Conservation (phyloP, 2,113 vertebrate species). For the Tachysurus vachellii region DNA sequence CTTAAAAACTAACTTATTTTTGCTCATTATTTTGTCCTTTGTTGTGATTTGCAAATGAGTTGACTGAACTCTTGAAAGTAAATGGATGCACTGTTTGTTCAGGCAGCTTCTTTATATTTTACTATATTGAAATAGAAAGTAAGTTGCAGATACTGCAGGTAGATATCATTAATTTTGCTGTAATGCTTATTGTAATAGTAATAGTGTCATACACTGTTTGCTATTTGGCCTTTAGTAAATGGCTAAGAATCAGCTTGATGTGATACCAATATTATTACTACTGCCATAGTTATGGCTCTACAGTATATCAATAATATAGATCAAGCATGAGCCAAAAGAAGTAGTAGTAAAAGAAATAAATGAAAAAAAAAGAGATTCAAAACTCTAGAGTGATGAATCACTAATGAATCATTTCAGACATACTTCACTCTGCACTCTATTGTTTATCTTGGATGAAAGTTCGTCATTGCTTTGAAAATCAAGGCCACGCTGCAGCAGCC, state of each 20-base stretch:
- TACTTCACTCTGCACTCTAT: background rate
- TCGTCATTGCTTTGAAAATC: background rate
- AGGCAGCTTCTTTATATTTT: background rate
- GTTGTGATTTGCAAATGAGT: background rate
- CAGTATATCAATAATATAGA: background rate
- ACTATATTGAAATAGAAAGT: background rate
- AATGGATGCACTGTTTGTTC: background rate
- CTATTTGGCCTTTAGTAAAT: too few relatives aligned
- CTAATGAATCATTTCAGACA: background rate
- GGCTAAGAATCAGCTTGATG: too few relatives aligned
- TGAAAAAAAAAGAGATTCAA: background rate
- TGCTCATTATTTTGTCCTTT: background rate
- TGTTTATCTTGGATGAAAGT: background rate
- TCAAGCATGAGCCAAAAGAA: background rate
- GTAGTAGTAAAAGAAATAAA: background rate
- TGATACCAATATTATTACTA: background rate
- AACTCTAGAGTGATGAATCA: background rate
- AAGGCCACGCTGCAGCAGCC: background rate
- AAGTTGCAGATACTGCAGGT: background rate
- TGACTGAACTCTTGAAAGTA: background rate
- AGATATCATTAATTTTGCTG: background rate
- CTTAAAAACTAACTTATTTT: background rate
- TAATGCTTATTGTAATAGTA: background rate
- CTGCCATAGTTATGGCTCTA: background rate
- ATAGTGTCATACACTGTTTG: background rate